Evolutionary conservation across 2,888 invertebrate genomes (phyloP), one percentile per base, ranked within the genome.

Genomic region (Alviniconcha strummeri): DNA sequence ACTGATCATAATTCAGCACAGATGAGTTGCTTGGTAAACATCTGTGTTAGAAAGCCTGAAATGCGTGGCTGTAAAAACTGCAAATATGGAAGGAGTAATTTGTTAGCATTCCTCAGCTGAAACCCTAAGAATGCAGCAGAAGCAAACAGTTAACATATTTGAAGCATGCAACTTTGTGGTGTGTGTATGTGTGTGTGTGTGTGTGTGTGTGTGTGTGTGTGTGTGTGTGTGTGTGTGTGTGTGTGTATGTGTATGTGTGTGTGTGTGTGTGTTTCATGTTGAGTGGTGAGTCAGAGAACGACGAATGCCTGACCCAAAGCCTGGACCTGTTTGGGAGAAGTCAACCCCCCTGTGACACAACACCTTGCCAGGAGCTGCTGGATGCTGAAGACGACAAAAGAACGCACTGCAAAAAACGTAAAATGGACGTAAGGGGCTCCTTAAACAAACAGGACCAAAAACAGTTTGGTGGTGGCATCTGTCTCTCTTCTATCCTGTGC

Each of bases 331-430:
- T 75, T 52, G 55, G 54, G 9, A 17, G 54, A 55, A 55, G 55
- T 55, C 75, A 75, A 8, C 4, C 77, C 8, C 60, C 57, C 17
- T 6, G 36, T 60, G 77, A 57, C 55, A 8, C 5, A 4, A 55
- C n/a, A n/a, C 55, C 6, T 13, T 15, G 52, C 56, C 17, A 9
- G 6, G 77, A 56, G 11, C n/a, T n/a, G 55, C n/a, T 11, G 60
- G 55, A 6, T n/a, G 13, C 60, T 60, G 78, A 78, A 17, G 11
- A 60, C 9, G 78, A 80, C n/a, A 67, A n/a, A 9, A 67, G 11
- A 69, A 60, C 69, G 7, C 54, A 74, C 75, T 19, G 36, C 64
- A 74, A 60, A 17, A 81, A 81, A 60, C 81, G 81, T 36, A 81
- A 81, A 75, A 71, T 72, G 57, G 77, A 80, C 80, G 75, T 74